A percentile compares a stretch with the other conserved stretches of the same genome.
These are phyloP conservation scores for Zoanthus sociatus DNA, from an alignment of 92 coral and sea anemone species.

Conservation along the genomic window DNA sequence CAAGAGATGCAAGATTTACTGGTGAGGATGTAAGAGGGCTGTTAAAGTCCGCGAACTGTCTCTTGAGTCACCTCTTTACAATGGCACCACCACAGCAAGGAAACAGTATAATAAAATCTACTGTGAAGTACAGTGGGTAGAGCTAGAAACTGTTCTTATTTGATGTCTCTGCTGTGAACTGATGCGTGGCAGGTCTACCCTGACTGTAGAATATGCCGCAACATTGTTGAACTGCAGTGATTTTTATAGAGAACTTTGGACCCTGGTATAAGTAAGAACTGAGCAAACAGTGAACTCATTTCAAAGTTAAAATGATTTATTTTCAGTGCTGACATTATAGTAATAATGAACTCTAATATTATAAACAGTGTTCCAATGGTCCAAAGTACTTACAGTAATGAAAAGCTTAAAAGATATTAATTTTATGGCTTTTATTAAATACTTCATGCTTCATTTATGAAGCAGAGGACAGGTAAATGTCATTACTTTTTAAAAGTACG, in stretches of 20 bases:
- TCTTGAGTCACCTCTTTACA: conserved; percentile 40
- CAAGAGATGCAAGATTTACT: conserved; percentile 99
- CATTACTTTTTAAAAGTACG: no score
- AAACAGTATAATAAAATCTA: conserved; percentile 26
- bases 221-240: conserved; percentile 2
- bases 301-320: neutral
- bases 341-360: neutral
- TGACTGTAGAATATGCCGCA: neutral
- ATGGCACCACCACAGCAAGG: conserved; percentile 45
- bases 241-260: conserved; percentile 15
- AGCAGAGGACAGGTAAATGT: neutral
- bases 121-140: conserved; percentile 30
- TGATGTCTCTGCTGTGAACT: conserved; percentile 40
- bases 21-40: conserved; percentile 84
- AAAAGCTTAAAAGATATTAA: neutral
- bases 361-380: neutral
- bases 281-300: conserved; percentile 11
- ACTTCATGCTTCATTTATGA: neutral
- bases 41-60: conserved; percentile 23
- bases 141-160: conserved; percentile 45
- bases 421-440: neutral
- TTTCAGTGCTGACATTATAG: neutral
- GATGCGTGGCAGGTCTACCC: conserved; percentile 17
- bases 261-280: conserved; percentile 19
- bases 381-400: neutral